Conservation (phyloP, 2,797 vertebrate genomes). For the Micrastur ruficollis region DNA sequence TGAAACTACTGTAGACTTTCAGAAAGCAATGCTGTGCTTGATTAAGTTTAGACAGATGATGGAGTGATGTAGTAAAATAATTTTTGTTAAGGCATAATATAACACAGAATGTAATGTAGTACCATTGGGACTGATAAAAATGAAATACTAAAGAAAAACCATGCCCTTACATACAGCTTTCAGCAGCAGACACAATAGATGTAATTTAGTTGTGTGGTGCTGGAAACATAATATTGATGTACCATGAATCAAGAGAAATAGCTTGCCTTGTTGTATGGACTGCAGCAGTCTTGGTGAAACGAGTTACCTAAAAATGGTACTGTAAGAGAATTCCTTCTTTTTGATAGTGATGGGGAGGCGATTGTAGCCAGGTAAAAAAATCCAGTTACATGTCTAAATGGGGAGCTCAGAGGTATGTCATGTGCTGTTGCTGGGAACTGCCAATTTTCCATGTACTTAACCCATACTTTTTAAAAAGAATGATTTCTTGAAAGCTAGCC, state of each 20-base stretch:
- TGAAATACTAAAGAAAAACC: conserved; percentile 41
- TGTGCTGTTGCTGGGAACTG: neutral
- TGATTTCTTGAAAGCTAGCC: neutral
- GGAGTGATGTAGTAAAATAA: conserved; percentile 67
- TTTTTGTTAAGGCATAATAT: conserved; percentile 58
- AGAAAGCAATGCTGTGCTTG: conserved; percentile 66
- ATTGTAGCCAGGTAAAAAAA: neutral
- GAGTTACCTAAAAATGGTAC: conserved; percentile 8
- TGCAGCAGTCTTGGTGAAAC: neutral
- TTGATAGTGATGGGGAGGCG: neutral
- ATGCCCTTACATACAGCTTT: conserved; percentile 31
- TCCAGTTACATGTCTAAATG: neutral
- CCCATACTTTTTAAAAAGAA: neutral
- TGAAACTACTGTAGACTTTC: conserved; percentile 9
- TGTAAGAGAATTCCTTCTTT: neutral
- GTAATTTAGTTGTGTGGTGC: conserved; percentile 45
- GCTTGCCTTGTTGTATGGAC: neutral
- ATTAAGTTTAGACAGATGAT: conserved; percentile 70
- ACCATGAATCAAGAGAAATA: conserved; percentile 58
- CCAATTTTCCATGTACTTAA: neutral
- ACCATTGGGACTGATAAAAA: conserved; percentile 52
- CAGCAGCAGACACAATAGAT: conserved; percentile 34
- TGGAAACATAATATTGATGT: conserved; percentile 68
- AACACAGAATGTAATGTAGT: conserved; percentile 1
- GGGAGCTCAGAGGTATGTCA: neutral